phyloP scores from a whole-genome alignment of 2,888 invertebrate genomes.

The Meta bourneti region DNA sequence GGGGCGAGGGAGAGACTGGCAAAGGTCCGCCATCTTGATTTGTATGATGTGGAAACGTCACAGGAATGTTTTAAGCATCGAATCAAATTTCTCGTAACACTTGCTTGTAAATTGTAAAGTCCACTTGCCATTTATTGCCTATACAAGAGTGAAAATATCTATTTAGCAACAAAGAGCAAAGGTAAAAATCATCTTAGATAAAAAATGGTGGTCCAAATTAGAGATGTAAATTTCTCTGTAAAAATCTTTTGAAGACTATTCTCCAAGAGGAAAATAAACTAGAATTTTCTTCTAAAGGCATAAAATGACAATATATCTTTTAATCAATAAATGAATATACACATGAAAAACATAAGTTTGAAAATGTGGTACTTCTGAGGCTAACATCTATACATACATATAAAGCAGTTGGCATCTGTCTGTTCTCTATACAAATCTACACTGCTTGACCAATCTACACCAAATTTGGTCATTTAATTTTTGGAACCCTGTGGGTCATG shows the following conservation, averaged over 20 bases:
- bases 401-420: too few relatives aligned
- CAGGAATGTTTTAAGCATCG: constrained; percentile 57
- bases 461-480: too few relatives aligned
- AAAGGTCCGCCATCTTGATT: constrained; percentile 44
- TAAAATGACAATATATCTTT: too few relatives aligned
- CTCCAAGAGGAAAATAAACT: not conserved
- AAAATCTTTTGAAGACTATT: not conserved
- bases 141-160: not conserved
- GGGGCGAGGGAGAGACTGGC: constrained; percentile 50
- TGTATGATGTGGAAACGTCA: constrained; percentile 3
- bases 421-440: too few relatives aligned
- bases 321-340: not conserved
- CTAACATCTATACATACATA: not conserved
- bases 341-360: not conserved
- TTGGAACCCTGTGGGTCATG: too few relatives aligned
- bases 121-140: constrained; percentile 74
- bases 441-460: too few relatives aligned
- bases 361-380: not conserved
- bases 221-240: not conserved
- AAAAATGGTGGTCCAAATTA: not conserved
- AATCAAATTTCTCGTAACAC: constrained; percentile 37
- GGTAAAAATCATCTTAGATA: not conserved
- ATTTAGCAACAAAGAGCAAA: not conserved
- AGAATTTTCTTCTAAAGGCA: not conserved
- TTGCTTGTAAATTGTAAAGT: constrained; percentile 47